These are phyloP conservation scores for Platalea minor DNA, from an alignment of 2,797 vertebrate species.

Conservation along the genomic window DNA sequence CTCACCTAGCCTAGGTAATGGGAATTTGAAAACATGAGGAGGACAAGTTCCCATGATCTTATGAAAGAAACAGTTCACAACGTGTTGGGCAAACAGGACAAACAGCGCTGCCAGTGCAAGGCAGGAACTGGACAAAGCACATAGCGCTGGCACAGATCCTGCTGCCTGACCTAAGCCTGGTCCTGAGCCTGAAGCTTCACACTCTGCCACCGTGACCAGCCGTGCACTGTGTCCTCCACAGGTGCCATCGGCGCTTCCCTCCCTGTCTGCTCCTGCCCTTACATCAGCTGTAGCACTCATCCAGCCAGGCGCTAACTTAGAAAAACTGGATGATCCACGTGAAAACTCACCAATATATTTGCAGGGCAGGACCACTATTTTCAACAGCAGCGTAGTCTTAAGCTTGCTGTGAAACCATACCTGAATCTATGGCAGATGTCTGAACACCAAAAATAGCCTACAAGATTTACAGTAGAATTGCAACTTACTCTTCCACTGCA, in stretches of 20 bases:
- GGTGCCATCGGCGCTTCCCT: not conserved
- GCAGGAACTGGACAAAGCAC: not conserved
- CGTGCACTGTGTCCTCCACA: fast-evolving
- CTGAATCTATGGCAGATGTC: not conserved
- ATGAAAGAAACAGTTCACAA: not conserved
- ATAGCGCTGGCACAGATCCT: not conserved
- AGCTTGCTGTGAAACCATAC: not conserved
- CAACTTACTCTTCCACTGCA: not conserved
- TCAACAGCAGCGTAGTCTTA: not conserved
- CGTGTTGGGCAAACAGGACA: not conserved
- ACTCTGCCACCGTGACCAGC: fast-evolving
- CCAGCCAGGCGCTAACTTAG: not conserved
- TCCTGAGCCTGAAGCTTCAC: not conserved
- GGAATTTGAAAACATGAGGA: not conserved
- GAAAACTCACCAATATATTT: not conserved
- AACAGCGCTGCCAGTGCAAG: not conserved
- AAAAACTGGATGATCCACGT: not conserved
- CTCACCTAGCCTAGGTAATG: not conserved
- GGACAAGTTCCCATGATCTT: not conserved
- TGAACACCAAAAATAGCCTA: not conserved
- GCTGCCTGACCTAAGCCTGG: not conserved
- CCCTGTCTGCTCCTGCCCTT: not conserved
- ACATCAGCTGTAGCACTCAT: not conserved
- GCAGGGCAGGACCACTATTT: not conserved
- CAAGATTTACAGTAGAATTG: not conserved